These are phyloP conservation scores for Nomada goodeniana DNA, from an alignment of 2,888 invertebrate genomes.

Conservation along the genomic window DNA sequence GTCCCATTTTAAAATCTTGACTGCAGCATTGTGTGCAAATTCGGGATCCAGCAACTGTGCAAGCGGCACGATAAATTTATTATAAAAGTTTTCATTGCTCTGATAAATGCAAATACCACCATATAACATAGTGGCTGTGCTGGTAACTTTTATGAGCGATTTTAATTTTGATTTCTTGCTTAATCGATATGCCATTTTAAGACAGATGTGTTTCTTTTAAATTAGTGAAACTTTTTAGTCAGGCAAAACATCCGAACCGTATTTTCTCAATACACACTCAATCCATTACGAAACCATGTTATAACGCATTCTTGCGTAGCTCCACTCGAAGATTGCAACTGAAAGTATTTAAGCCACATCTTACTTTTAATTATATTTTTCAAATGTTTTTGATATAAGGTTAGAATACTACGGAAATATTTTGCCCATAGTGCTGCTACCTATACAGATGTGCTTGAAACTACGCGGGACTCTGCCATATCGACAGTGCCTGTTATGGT, in stretches of 20 bases:
- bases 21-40: constrained; percentile 91
- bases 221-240: not conserved
- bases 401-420: not conserved
- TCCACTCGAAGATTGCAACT: not conserved
- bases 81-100: constrained; percentile 92
- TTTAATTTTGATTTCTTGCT: constrained; percentile 87
- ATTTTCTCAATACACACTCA: not conserved
- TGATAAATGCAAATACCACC: constrained; percentile 89
- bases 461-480: too few relatives aligned
- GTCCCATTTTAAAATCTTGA: constrained; percentile 91
- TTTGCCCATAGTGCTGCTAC: too few relatives aligned
- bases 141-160: constrained; percentile 88
- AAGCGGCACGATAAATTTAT: constrained; percentile 89
- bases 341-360: not conserved
- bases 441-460: too few relatives aligned
- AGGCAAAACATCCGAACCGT: not conserved
- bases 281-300: not conserved
- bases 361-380: not conserved
- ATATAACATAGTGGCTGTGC: constrained; percentile 88
- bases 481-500: too few relatives aligned
- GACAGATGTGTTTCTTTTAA: not conserved
- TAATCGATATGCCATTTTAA: constrained; percentile 72
- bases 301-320: not conserved
- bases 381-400: constrained; percentile 4
- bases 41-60: constrained; percentile 91